Evolutionary conservation across 2,888 invertebrate genomes (phyloP).

Genomic region (Cartodere bifasciata): DNA sequence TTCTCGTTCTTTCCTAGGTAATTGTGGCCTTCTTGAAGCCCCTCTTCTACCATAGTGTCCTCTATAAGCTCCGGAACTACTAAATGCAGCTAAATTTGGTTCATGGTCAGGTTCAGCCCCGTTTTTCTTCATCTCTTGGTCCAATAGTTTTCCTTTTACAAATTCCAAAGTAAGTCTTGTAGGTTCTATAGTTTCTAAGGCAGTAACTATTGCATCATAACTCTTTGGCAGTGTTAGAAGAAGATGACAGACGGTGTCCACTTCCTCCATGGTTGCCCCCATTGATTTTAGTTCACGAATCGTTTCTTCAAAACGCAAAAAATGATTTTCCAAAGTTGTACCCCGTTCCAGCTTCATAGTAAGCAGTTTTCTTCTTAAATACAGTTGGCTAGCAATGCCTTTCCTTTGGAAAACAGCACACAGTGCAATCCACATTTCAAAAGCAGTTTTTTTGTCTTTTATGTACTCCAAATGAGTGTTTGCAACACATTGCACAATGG

Average conservation of each 20-base stretch:
- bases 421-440: slow-evolving; percentile 19
- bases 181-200: slow-evolving; percentile 16
- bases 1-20: too few relatives aligned
- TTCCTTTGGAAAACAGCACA: slow-evolving; percentile 18
- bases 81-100: too few relatives aligned
- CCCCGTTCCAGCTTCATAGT: slow-evolving; percentile 14
- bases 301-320: slow-evolving; percentile 17
- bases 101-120: too few relatives aligned
- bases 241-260: slow-evolving; percentile 18
- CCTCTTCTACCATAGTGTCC: too few relatives aligned
- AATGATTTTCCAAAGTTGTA: slow-evolving; percentile 16
- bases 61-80: too few relatives aligned
- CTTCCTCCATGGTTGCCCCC: slow-evolving; percentile 18
- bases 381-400: slow-evolving; percentile 18
- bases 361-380: slow-evolving; percentile 17
- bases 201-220: slow-evolving; percentile 18
- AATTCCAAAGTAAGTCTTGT: slow-evolving; percentile 14
- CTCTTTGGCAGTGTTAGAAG: slow-evolving; percentile 16
- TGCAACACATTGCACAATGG: slow-evolving; percentile 18
- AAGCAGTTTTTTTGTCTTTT: slow-evolving; percentile 18
- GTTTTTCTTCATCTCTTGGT: slow-evolving; percentile 16
- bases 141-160: slow-evolving; percentile 14
- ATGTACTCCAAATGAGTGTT: slow-evolving; percentile 19
- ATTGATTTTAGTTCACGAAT: slow-evolving; percentile 17
- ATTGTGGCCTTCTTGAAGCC: too few relatives aligned